Evolutionary conservation across 2,797 vertebrate genomes (phyloP), one percentile per base, ranked within the genome.

Genomic region (Aratinga solstitialis): DNA sequence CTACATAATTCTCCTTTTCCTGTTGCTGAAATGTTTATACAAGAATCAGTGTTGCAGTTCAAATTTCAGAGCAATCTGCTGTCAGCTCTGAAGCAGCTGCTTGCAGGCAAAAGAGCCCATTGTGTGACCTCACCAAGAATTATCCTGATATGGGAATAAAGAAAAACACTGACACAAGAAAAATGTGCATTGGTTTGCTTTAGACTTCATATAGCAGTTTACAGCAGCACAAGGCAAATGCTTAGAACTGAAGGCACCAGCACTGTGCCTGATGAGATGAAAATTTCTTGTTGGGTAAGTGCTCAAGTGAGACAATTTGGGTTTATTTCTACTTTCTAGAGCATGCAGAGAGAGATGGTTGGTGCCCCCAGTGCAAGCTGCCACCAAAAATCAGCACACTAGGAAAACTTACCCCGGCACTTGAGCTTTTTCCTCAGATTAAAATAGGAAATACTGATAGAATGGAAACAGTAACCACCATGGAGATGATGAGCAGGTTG

Each of bases 201-300:
- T 90, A 79, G 58, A 89, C 54, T 54, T 93, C 82, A 68, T 69
- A 62, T 18, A 36, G 59, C 69, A 81, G 36, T 89, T 93, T 88
- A 66, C n/a, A 86, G 79, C 84, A 90, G 58, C 62, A 79, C 66
- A 88, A 95, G 67, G 71, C 85, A 85, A 91, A 73, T 48, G 32
- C 16, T 95, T 94, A 76, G 32, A 86, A 97, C 88, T 94, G 82
- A 90, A 91, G 36, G 59, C 76, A 89, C 27, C 71, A 78, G 22
- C 40, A 16, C 10, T 32, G 30, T 81, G 77, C 69, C 87, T 84
- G 93, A 94, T 87, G 74, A 95, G 73, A 94, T 81, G 91, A 95
- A 94, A 93, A 84, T 90, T 93, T 95, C 84, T 72, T 66, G 62
- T 86, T 7, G 8, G 54, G 3, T 76, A 93, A 86, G 74, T 67